Evolutionary conservation across 2,888 invertebrate genomes (phyloP).

Genomic region (Caenorhabditis imperialis): DNA sequence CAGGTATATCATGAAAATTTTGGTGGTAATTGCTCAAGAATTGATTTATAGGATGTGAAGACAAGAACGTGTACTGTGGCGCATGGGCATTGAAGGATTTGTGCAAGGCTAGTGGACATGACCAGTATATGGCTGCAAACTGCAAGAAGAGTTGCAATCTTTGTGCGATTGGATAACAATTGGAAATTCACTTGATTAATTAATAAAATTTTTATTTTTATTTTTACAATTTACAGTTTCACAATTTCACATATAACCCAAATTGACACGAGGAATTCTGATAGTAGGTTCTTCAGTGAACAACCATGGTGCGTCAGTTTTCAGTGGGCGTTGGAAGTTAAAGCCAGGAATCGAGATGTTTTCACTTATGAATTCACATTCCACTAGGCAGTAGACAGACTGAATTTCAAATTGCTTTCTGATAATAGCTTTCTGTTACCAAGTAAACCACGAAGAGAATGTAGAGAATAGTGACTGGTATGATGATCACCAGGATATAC

Average conservation of each 20-base stretch:
- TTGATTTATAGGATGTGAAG: slow-evolving; percentile 63
- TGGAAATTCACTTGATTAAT: neutral
- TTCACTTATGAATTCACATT: slow-evolving; percentile 52
- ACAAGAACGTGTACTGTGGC: slow-evolving; percentile 75
- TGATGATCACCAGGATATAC: slow-evolving; percentile 80
- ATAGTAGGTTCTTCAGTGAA: neutral
- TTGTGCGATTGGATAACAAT: slow-evolving; percentile 54
- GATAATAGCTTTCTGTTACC: slow-evolving; percentile 80
- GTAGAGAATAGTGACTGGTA: slow-evolving; percentile 84
- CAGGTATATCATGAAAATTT: slow-evolving; percentile 33
- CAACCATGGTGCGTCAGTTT: slow-evolving; percentile 43
- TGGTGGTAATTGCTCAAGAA: neutral
- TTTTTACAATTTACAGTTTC: too few relatives aligned
- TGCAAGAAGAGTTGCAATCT: slow-evolving; percentile 73
- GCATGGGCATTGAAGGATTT: slow-evolving; percentile 72
- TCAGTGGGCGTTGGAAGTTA: slow-evolving; percentile 24
- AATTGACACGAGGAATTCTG: slow-evolving; percentile 1
- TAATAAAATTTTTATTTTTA: neutral
- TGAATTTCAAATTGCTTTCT: too few relatives aligned
- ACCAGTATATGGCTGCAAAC: slow-evolving; percentile 69
- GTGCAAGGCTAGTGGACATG: slow-evolving; percentile 64
- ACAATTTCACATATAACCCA: neutral
- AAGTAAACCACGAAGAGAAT: slow-evolving; percentile 85
- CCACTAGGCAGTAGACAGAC: slow-evolving; percentile 60
- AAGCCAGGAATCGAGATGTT: slow-evolving; percentile 37